Conservation (phyloP, 2,888 invertebrate genomes). For the Calliphora vomitoria region DNA sequence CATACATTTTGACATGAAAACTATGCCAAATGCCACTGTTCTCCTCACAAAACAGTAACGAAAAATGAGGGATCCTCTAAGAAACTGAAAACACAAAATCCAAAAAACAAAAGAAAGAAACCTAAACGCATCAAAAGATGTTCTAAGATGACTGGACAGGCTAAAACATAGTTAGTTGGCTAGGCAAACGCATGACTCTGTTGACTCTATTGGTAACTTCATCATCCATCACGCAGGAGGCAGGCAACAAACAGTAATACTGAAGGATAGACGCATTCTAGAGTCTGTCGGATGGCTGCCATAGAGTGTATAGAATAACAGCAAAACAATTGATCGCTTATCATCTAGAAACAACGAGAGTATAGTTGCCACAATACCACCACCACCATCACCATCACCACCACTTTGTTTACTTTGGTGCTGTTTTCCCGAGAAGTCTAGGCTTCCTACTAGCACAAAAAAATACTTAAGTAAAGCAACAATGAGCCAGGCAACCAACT, state of each 20-base stretch:
- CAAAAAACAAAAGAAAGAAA: not conserved
- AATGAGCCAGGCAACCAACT: slow-evolving; percentile 1
- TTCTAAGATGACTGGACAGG: slow-evolving; percentile 32
- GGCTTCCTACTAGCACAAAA: not conserved
- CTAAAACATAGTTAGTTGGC: slow-evolving; percentile 13
- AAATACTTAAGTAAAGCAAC: not conserved
- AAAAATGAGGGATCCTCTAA: slow-evolving; percentile 56
- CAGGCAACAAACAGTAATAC: slow-evolving; percentile 23
- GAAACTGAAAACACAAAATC: slow-evolving; percentile 7
- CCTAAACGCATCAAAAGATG: slow-evolving; percentile 11
- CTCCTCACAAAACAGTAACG: slow-evolving; percentile 43
- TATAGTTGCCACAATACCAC: not conserved
- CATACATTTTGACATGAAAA: slow-evolving; percentile 83
- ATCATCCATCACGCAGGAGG: slow-evolving; percentile 70
- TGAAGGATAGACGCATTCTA: slow-evolving; percentile 29
- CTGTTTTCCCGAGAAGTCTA: slow-evolving; percentile 28
- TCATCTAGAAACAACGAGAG: slow-evolving; percentile 40
- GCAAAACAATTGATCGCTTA: slow-evolving; percentile 71
- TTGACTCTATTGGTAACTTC: slow-evolving; percentile 58
- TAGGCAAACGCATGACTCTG: slow-evolving; percentile 54
- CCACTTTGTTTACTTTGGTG: not conserved
- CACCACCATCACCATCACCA: not conserved
- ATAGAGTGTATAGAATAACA: slow-evolving; percentile 25
- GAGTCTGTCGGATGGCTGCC: slow-evolving; percentile 21
- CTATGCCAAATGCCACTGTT: slow-evolving; percentile 78